These are phyloP conservation scores for Callaeas wilsoni DNA, from an alignment of 2,113 vertebrate genomes.

Conservation along the genomic window DNA sequence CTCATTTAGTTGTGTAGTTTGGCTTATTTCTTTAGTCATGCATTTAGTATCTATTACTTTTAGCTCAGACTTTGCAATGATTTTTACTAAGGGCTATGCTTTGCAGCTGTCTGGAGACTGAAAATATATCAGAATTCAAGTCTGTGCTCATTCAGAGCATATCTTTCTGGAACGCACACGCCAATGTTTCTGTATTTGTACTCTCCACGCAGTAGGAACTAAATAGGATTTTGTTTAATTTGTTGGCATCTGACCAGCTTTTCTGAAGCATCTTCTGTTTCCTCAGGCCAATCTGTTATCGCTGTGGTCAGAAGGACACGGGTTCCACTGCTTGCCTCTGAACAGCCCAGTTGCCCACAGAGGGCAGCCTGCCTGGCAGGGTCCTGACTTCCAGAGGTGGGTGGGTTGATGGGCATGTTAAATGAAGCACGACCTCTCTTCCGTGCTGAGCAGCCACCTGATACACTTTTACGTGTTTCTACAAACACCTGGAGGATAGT, in stretches of 20 bases:
- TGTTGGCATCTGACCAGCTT: background rate
- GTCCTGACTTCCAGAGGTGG: background rate
- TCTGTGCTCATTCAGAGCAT: background rate
- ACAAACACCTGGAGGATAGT: background rate
- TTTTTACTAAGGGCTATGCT: background rate
- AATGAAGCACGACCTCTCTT: background rate
- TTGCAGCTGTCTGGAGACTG: background rate
- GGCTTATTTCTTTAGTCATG: background rate
- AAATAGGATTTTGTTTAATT: conserved; percentile 1
- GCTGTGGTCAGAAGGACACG: background rate
- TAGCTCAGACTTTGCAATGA: background rate
- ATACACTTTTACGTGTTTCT: background rate
- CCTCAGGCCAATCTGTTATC: background rate
- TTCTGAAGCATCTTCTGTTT: background rate
- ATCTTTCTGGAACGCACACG: background rate
- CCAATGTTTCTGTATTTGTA: background rate
- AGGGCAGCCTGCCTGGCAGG: background rate
- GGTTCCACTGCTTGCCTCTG: background rate
- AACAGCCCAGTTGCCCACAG: background rate
- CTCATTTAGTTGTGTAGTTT: background rate
- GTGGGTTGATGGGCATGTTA: background rate
- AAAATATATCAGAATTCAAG: background rate
- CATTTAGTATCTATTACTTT: background rate
- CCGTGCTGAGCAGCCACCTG: accelerated
- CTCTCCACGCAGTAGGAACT: background rate